Base-by-base conservation (phyloP, 2,888 invertebrate species). In the Eupithecia subumbrata region DNA sequence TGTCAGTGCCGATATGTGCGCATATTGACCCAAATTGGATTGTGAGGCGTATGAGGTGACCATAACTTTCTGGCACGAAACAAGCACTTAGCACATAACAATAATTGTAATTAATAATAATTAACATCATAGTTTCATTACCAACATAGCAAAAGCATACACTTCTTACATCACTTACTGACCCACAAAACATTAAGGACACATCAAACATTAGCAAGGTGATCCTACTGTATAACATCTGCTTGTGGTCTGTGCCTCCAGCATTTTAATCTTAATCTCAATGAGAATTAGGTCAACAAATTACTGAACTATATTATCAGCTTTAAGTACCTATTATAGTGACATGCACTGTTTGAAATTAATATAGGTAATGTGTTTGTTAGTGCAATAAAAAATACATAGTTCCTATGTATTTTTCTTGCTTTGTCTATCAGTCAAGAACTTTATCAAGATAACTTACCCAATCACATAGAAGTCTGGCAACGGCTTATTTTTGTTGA, bases 401-500 rank as follows among this genome's bases (percentile, higher is more conserved):
- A n/a, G n/a, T n/a, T n/a, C n/a, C n/a, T n/a, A n/a, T n/a, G n/a
- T n/a, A n/a, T n/a, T n/a, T n/a, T n/a, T n/a, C n/a, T n/a, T n/a
- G n/a, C n/a, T n/a, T n/a, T n/a, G n/a, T 43, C 43, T 43, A 43
- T 12, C 14, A 14, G 43, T 45, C 45, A 45, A 45, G 45, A 45
- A 45, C 18, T 45, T 45, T 5, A 45, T 56, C 25, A 60, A 25
- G 3, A 25, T 12, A 64, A 90, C 94, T 90, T 94, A 97, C 97
- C 97, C 98, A 87, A 98, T 95, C 8, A 97, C 96, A 93, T 97
- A 98, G 80, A 99, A 96, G 90, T 99, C 98, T 25, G 98, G 97
- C 76, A 97, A 87, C 69, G 93, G 92, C 84, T 95, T 96, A 72
- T 96, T 95, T 82, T 96, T 95, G 81, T 96, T 96, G 76, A 95